Evolutionary conservation across 2,113 vertebrate genomes (phyloP).

Genomic region (Mungos mungo): DNA sequence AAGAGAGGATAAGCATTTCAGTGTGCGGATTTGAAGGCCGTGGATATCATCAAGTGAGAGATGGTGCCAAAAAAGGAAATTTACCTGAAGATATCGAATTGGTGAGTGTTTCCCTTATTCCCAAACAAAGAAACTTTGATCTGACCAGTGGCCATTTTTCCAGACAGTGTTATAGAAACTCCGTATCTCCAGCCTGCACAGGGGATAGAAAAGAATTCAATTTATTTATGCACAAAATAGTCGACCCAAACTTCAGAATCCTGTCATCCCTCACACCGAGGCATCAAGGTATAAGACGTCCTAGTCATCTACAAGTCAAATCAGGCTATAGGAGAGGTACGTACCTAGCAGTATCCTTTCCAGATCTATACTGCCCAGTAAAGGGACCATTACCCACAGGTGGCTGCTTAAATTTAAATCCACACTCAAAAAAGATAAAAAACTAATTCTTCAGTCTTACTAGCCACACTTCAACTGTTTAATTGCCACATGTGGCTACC

Average conservation of each 20-base stretch:
- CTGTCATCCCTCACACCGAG: accelerated
- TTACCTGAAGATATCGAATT: constrained; percentile 86
- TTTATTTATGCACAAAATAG: background rate
- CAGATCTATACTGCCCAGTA: background rate
- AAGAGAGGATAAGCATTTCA: background rate
- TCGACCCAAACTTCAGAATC: background rate
- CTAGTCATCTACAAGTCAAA: background rate
- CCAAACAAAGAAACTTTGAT: constrained; percentile 88
- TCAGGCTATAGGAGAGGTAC: background rate
- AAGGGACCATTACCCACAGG: background rate
- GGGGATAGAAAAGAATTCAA: background rate
- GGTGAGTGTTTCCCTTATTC: constrained; percentile 82
- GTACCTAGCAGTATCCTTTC: accelerated
- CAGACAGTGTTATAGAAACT: constrained; percentile 83
- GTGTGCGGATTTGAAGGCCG: background rate
- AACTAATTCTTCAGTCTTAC: background rate
- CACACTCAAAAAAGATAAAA: background rate
- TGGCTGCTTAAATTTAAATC: background rate
- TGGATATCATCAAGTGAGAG: background rate
- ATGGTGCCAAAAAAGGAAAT: background rate
- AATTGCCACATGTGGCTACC: background rate
- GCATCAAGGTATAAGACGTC: background rate
- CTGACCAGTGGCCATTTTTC: constrained; percentile 77
- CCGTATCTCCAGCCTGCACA: constrained; percentile 90
- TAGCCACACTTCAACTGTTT: background rate